Evolutionary conservation across 2,113 vertebrate species (phyloP).

Genomic region (Pholis gunnellus): DNA sequence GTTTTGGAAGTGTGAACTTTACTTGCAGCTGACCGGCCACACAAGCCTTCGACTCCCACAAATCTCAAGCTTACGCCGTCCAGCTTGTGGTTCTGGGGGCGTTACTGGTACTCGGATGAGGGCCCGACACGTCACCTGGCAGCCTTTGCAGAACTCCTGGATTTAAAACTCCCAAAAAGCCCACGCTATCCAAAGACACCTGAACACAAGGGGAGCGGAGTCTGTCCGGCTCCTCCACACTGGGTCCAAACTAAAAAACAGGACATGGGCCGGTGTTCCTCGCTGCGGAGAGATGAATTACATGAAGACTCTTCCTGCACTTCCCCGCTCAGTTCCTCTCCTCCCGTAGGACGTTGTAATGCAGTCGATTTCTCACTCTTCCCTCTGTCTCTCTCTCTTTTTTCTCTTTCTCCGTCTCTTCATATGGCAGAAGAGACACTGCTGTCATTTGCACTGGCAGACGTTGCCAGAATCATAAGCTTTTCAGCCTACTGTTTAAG

Average conservation of each 20-base stretch:
- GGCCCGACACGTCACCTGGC: background rate
- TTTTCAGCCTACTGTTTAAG: conserved; percentile 80
- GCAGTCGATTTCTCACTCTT: conserved; percentile 9
- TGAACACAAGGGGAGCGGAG: background rate
- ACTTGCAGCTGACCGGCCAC: conserved; percentile 34
- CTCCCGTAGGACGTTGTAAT: conserved; percentile 16
- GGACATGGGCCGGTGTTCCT: background rate
- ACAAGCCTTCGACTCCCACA: conserved; percentile 19
- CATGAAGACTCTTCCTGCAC: conserved; percentile 56
- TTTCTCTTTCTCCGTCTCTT: conserved; percentile 2
- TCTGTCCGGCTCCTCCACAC: background rate
- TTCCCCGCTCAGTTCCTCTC: conserved; percentile 29
- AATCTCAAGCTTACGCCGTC: conserved; percentile 14
- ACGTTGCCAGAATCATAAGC: conserved; percentile 80
- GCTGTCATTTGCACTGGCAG: conserved; percentile 76
- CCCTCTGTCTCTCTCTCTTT: background rate
- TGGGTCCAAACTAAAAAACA: background rate
- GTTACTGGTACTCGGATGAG: conserved; percentile 21
- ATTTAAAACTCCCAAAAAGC: background rate
- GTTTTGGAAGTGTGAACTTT: conserved; percentile 70
- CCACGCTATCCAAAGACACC: conserved; percentile 9
- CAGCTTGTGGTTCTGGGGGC: conserved; percentile 2
- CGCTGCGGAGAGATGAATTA: conserved; percentile 20
- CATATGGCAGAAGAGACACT: conserved; percentile 18
- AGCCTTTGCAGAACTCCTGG: conserved; percentile 2